Evolutionary conservation across 1,140 invertebrate species (phyloP).

Genomic region (Scaptodrosophila lebanonensis): DNA sequence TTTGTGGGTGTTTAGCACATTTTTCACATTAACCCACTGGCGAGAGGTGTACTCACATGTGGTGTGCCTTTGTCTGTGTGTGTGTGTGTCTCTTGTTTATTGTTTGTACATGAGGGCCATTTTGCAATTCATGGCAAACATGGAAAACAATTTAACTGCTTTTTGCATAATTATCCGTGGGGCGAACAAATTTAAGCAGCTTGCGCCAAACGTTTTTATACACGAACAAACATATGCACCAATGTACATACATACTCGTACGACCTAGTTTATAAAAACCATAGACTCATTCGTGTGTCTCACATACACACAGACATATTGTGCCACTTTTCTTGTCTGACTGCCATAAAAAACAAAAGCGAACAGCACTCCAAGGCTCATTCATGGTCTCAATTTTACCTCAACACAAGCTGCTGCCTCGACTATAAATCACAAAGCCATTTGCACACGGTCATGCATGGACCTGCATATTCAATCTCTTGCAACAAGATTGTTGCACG

Average conservation of each 20-base stretch:
- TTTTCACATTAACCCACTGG: constrained; percentile 69
- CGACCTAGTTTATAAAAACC: constrained; percentile 46
- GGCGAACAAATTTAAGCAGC: constrained; percentile 3
- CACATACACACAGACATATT: background rate
- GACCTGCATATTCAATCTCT: too few relatives aligned
- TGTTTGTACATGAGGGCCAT: constrained; percentile 42
- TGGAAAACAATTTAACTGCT: constrained; percentile 15
- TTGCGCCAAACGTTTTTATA: too few relatives aligned
- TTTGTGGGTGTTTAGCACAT: constrained; percentile 62
- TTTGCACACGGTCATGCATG: too few relatives aligned
- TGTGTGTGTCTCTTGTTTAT: constrained; percentile 49
- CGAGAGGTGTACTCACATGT: constrained; percentile 15
- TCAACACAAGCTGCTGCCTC: too few relatives aligned
- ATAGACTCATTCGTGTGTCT: constrained; percentile 6
- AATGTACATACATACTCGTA: too few relatives aligned
- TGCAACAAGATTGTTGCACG: too few relatives aligned
- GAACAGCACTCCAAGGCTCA: too few relatives aligned
- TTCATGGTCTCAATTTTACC: too few relatives aligned
- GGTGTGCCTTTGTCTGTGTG: constrained; percentile 15
- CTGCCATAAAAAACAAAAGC: too few relatives aligned
- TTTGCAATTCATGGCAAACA: constrained; percentile 16
- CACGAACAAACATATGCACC: too few relatives aligned
- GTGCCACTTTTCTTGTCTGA: background rate
- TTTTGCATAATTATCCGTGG: constrained; percentile 69
- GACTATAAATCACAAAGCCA: too few relatives aligned